These are phyloP conservation scores for Neosalanx taihuensis DNA, from an alignment of 2,797 vertebrate species.

Conservation along the genomic window DNA sequence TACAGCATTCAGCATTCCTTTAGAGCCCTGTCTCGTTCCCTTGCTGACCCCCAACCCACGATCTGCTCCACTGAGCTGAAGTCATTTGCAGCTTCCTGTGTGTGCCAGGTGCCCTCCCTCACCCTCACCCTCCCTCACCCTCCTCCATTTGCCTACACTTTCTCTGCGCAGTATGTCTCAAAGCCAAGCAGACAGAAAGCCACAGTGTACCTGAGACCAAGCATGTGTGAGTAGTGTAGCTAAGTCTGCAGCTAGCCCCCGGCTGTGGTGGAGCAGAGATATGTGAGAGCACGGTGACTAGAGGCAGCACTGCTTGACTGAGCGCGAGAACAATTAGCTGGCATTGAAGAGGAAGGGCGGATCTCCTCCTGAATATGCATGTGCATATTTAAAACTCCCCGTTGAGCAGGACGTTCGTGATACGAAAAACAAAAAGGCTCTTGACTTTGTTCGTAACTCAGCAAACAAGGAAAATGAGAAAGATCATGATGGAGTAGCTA, in stretches of 20 bases:
- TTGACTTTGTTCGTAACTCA: background rate
- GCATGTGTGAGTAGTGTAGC: conserved; percentile 35
- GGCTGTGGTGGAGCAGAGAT: conserved; percentile 33
- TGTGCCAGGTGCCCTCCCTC: conserved; percentile 41
- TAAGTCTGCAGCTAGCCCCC: conserved; percentile 34
- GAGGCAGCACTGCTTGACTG: conserved; percentile 34
- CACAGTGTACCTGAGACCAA: conserved; percentile 23
- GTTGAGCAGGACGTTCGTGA: background rate
- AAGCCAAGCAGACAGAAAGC: conserved; percentile 31
- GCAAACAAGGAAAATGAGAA: background rate
- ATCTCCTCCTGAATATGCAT: conserved; percentile 56
- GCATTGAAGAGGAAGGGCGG: conserved; percentile 34
- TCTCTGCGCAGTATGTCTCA: conserved; percentile 38
- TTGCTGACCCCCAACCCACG: conserved; percentile 18
- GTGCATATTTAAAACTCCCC: conserved; percentile 25
- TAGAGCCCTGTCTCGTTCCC: conserved; percentile 59
- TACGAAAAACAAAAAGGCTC: no score
- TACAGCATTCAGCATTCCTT: conserved; percentile 58
- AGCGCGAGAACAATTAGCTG: conserved; percentile 58
- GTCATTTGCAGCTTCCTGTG: conserved; percentile 38
- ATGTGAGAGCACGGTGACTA: conserved; percentile 35
- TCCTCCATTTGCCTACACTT: conserved; percentile 50
- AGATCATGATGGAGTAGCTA: background rate
- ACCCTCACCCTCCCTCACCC: conserved; percentile 26
- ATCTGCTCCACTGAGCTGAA: conserved; percentile 23